phyloP scores from a whole-genome alignment of 2,888 invertebrate genomes.

The Lasioglossum figueresi region DNA sequence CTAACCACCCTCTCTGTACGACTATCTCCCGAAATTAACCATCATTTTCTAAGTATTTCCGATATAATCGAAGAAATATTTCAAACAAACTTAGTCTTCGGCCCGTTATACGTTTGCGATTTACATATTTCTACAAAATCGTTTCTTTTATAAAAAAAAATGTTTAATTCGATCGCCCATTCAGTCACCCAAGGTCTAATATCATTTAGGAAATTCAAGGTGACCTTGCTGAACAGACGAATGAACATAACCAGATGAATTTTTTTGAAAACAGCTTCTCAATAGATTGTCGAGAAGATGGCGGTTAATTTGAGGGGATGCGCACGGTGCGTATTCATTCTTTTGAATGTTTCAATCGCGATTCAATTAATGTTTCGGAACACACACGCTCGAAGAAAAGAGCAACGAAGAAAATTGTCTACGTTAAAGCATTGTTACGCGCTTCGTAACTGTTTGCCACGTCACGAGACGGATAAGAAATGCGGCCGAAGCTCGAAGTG shows the following conservation, averaged over 20 bases:
- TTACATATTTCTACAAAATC: background rate
- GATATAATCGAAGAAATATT: background rate
- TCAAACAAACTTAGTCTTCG: background rate
- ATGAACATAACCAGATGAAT: background rate
- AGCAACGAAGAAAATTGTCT: conserved; percentile 14
- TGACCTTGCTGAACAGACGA: background rate
- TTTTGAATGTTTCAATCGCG: background rate
- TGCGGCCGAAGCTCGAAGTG: conserved; percentile 21
- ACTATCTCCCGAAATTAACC: background rate
- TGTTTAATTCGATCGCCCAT: background rate
- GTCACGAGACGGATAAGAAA: conserved; percentile 32
- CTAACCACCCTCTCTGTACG: background rate
- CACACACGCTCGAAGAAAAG: conserved; percentile 11
- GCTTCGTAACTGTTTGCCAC: background rate
- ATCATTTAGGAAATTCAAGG: background rate
- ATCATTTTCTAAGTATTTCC: background rate
- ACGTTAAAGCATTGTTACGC: background rate
- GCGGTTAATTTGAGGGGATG: background rate
- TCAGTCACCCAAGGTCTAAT: background rate
- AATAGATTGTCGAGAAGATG: background rate
- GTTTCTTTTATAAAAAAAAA: background rate
- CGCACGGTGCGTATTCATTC: background rate
- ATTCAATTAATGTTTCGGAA: conserved; percentile 18
- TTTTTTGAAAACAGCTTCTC: background rate
- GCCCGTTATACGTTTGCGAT: background rate